Base-by-base conservation (phyloP, 2,888 invertebrate genomes). In the Pimpla rufipes region DNA sequence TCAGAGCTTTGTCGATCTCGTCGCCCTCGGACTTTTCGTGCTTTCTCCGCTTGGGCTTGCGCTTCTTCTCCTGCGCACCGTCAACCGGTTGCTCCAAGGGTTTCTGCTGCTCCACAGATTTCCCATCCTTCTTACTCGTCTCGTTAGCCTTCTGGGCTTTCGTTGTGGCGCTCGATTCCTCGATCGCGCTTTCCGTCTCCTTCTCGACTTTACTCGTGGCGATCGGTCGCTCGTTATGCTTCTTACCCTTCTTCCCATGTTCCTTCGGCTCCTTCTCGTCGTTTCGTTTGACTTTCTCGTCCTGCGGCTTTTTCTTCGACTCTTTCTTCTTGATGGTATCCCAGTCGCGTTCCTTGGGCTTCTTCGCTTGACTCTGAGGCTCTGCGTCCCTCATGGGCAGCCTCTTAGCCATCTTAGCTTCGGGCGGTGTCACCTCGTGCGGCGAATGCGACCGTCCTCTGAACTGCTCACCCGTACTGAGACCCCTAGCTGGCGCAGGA, bases 1-100 rank as follows among this genome's bases (percentile, higher is more conserved):
- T 93, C 45, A 94, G 88, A 68, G 94, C 94, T 84, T 93, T 93
- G 79, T 94, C 94, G 68, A 94, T 93, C 86, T 94, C 94, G 83
- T 94, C 94, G 62, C 92, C 93, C 16, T 89, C 82, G 2, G 87
- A 85, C 77, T 90, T 90, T 23, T 90, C 91, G 21, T 78, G 62
- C 68, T 91, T 93, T 87, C 91, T 92, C 75, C 90, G 91, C 76
- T 92, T 93, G 57, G 90, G 85, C 45, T 89, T 92, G 2, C 89
- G 88, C 75, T 90, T 92, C 82, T 92, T 92, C 52, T 90, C 90
- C 45, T 79, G 84, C 8, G 47, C 52, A 85, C 86, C 88, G 86
- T 85, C 85, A 1, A 87, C 78, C 81, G 82, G 76, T 62, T 87
- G 86, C 71, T 81, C 71, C 10, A 18, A 23, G 5, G 11, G 7